A percentile compares a stretch with the other conserved stretches of the same genome.
These are phyloP conservation scores for Xiphophorus couchianus DNA, from an alignment of 2,113 vertebrate genomes.

Conservation along the genomic window DNA sequence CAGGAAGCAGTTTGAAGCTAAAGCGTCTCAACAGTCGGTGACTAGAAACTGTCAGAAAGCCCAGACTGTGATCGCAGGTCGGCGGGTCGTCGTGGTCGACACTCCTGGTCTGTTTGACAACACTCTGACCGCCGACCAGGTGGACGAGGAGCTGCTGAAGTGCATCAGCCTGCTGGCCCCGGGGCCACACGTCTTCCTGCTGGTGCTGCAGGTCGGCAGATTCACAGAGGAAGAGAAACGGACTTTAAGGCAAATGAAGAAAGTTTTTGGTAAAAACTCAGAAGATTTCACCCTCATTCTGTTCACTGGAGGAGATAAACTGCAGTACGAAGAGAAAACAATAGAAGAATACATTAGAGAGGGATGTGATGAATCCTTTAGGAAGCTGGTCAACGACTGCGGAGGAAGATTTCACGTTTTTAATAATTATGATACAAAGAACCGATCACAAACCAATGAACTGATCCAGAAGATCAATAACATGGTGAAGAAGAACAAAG, in stretches of 20 bases:
- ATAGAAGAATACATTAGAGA: conserved; percentile 10
- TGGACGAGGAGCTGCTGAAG: conserved; percentile 26
- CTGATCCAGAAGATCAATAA: conserved; percentile 36
- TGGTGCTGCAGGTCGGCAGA: conserved; percentile 38
- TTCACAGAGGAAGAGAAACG: conserved; percentile 45
- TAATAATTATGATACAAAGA: conserved; percentile 26
- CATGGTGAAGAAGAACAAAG: conserved; percentile 41
- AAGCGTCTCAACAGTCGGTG: not conserved
- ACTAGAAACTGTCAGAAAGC: conserved; percentile 31
- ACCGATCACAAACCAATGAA: conserved; percentile 45
- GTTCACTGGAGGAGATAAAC: conserved; percentile 42
- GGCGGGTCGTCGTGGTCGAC: conserved; percentile 21
- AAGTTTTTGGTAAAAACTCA: conserved; percentile 32
- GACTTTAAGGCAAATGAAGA: conserved; percentile 40
- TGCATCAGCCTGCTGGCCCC: conserved; percentile 48
- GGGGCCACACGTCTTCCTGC: conserved; percentile 54
- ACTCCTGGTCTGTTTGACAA: conserved; percentile 40
- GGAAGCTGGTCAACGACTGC: conserved; percentile 4
- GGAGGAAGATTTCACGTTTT: conserved; percentile 47
- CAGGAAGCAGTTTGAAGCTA: not conserved
- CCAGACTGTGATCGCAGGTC: not conserved
- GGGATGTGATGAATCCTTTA: not conserved
- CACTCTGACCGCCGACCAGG: not conserved
- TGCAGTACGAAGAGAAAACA: not conserved
- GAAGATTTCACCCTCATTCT: conserved; percentile 30